Percentiles rank a stretch among this genome's conserved stretches.
These are phyloP conservation scores for Clamator glandarius DNA, from an alignment of 2,797 vertebrate species.

Conservation along the genomic window DNA sequence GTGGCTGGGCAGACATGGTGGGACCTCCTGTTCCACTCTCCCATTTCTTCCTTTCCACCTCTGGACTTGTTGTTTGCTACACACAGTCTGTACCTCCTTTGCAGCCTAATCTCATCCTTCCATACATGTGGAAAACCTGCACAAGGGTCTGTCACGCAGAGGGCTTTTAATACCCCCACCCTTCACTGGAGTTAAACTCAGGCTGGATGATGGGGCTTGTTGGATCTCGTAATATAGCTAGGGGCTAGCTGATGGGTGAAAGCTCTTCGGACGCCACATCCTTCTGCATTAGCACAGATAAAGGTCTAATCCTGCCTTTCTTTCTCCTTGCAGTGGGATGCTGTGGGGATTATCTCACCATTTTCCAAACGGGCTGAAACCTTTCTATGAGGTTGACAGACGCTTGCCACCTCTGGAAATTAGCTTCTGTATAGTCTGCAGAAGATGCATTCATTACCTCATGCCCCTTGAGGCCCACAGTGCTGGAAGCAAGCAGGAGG, in stretches of 20 bases:
- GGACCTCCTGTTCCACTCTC: background rate
- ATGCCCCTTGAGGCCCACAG: background rate
- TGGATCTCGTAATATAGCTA: background rate
- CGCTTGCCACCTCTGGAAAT: background rate
- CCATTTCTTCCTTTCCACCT: background rate
- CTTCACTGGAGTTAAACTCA: background rate
- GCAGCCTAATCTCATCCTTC: background rate
- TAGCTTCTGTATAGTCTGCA: background rate
- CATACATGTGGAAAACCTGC: background rate
- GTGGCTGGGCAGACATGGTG: background rate
- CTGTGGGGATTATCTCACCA: background rate
- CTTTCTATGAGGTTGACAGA: background rate
- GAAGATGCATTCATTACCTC: constrained; percentile 8
- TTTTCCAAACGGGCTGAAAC: background rate
- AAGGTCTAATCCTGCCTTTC: background rate
- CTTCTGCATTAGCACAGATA: background rate
- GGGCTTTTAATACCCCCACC: background rate
- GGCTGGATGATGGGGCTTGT: background rate
- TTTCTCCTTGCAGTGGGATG: background rate
- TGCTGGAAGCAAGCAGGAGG: background rate
- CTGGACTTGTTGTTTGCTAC: background rate
- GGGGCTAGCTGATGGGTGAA: background rate
- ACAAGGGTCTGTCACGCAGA: background rate
- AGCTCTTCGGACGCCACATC: background rate
- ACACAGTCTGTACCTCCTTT: background rate